phyloP scores from a whole-genome alignment of 2,797 vertebrate species.

The Myotis myotis region DNA sequence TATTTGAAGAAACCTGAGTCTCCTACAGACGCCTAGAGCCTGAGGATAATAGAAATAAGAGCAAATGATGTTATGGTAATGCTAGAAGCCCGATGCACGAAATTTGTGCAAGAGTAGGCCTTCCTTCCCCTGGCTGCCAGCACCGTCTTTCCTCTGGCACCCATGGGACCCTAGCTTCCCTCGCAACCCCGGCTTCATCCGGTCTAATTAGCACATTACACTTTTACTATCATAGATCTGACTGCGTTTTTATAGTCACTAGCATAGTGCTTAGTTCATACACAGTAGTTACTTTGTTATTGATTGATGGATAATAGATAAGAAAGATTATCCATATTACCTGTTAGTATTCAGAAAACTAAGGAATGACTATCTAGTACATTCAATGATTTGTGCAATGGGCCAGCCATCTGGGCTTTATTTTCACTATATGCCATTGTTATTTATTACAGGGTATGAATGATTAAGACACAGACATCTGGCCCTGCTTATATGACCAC shows the following conservation, averaged over 20 bases:
- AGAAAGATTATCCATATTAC: not conserved
- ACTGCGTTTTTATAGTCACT: not conserved
- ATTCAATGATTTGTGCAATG: not conserved
- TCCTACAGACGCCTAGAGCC: not conserved
- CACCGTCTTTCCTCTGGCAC: no score
- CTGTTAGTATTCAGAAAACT: not conserved
- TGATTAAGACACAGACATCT: slow-evolving; percentile 47
- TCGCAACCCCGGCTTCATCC: no score
- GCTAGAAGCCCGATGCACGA: no score
- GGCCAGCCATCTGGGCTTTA: slow-evolving; percentile 43
- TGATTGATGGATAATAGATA: not conserved
- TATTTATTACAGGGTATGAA: slow-evolving; percentile 48
- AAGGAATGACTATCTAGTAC: not conserved
- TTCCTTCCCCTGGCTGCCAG: no score
- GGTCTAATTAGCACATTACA: no score
- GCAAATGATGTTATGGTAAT: not conserved
- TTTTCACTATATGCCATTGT: slow-evolving; percentile 23
- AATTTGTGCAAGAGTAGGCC: no score
- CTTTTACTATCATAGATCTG: not conserved
- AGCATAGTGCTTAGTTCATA: not conserved
- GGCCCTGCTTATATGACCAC: not conserved
- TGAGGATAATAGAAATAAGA: not conserved
- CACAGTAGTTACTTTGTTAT: not conserved
- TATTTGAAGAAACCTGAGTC: not conserved
- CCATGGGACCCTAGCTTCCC: no score